A percentile compares a stretch with the other conserved stretches of the same genome.
Conservation (phyloP, 2,888 invertebrate species). For the Ctena decussata region DNA sequence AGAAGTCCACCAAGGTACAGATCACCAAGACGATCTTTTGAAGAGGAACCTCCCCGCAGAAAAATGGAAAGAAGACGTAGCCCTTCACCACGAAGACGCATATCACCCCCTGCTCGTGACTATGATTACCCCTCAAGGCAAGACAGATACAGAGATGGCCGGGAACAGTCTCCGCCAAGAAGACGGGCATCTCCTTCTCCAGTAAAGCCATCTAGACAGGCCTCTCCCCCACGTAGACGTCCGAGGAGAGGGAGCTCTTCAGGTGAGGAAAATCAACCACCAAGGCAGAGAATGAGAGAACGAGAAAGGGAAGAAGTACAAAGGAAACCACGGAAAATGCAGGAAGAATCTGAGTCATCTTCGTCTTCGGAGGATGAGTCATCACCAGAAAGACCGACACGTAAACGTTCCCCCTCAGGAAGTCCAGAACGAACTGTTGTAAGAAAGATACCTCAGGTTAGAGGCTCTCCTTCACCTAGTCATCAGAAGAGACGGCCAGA, state of each 20-base stretch:
- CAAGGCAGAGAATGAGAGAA: background rate
- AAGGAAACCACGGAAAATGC: background rate
- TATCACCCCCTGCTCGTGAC: background rate
- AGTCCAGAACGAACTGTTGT: slow-evolving; percentile 19
- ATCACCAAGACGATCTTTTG: slow-evolving; percentile 44
- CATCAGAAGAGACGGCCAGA: slow-evolving; percentile 10
- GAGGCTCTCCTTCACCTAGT: slow-evolving; percentile 33
- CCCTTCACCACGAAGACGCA: slow-evolving; percentile 10
- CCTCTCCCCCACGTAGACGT: slow-evolving; percentile 48
- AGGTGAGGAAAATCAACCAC: slow-evolving; percentile 18
- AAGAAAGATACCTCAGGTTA: slow-evolving; percentile 52
- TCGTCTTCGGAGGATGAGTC: slow-evolving; percentile 53
- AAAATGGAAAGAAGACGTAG: slow-evolving; percentile 18
- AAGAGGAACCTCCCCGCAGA: slow-evolving; percentile 39
- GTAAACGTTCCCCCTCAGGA: slow-evolving; percentile 4
- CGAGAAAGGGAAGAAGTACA: background rate
- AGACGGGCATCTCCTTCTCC: slow-evolving; percentile 49
- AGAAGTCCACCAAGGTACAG: slow-evolving; percentile 51
- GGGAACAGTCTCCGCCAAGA: background rate
- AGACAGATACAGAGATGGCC: background rate
- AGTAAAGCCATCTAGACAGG: slow-evolving; percentile 2
- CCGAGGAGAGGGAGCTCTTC: background rate
- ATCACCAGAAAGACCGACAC: slow-evolving; percentile 52
- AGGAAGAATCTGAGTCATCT: slow-evolving; percentile 33
- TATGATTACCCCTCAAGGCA: background rate